Conservation (phyloP, 1,140 invertebrate genomes). For the Cardiocondyla obscurior region DNA sequence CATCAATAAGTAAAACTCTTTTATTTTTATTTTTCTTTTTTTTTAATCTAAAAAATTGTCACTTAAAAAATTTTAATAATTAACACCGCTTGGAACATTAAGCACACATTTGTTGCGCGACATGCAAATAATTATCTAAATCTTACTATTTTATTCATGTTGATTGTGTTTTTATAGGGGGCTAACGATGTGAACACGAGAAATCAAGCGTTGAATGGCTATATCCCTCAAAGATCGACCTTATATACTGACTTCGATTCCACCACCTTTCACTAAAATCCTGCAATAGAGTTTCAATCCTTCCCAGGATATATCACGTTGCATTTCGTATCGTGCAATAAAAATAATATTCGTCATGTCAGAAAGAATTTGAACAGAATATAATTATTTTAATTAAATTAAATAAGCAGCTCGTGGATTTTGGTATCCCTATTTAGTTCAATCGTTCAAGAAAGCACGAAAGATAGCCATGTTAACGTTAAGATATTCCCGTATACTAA, state of each 20-base stretch:
- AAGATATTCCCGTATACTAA: not conserved
- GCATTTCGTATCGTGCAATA: not conserved
- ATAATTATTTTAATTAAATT: too few relatives aligned
- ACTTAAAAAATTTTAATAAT: constrained; percentile 12
- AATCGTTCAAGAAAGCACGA: not conserved
- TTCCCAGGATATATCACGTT: constrained; percentile 54
- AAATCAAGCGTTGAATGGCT: constrained; percentile 70
- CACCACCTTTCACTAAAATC: constrained; percentile 79
- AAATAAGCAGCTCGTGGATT: not conserved
- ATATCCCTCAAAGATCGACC: constrained; percentile 56
- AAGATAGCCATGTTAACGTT: not conserved
- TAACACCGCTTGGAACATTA: constrained; percentile 10
- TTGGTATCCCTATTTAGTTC: not conserved
- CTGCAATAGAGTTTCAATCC: constrained; percentile 44
- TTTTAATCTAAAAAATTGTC: not conserved
- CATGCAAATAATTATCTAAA: not conserved
- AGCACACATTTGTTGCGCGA: constrained; percentile 21
- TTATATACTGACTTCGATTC: constrained; percentile 81
- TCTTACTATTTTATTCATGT: constrained; percentile 79
- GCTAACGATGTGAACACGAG: constrained; percentile 62
- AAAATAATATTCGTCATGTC: constrained; percentile 1
- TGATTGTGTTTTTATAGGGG: constrained; percentile 49
- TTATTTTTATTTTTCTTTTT: not conserved
- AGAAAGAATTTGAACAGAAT: too few relatives aligned
- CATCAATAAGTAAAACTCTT: not conserved